Base-by-base conservation (phyloP, 2,113 vertebrate genomes). In the Lagopus leucura region DNA sequence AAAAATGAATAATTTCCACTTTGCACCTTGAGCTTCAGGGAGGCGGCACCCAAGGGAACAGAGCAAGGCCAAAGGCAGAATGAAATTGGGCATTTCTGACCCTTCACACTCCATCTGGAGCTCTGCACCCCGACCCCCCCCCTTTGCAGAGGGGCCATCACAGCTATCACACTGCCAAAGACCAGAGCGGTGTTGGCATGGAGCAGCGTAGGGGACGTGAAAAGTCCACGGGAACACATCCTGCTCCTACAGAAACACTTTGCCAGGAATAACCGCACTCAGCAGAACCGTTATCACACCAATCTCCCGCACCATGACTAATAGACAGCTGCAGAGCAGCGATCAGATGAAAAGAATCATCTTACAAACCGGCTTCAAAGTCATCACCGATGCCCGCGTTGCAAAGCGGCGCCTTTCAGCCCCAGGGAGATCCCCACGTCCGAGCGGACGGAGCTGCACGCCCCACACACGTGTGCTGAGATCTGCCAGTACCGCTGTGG, bases 331-430 rank as follows among this genome's bases (percentile, higher is more conserved):
- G 79, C 3, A 5, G 81, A 86, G 86, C 91, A 79, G 20, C 0
- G n/a, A 86, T 71, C 55, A 69, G 71, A 72, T 60, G 55, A 60
- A 76, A 78, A 81, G 71, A 82, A 18, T 25, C 81, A 72, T 58
- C 81, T 93, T 80, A 87, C 77, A 92, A 75, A 63, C 20, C 86
- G 42, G 17, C 57, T 90, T 94, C 90, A 93, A 79, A 95, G 89
- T 75, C 32, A 69, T 11, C 47, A 69, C 58, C 87, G 40, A 78
- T 82, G 92, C 63, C 93, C 73, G 32, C 89, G 82, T 79, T 73
- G 92, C 88, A 85, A 58, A 91, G 27, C 86, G 70, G 93, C 71
- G 19, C 82, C 50, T 27, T 36, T 63, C 76, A 57, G 12, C 1
- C 72, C 3, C 19, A 86, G 85, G 91, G 89, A 71, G 69, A 52